Evolutionary conservation across 2,797 vertebrate genomes (phyloP).

Genomic region (Pogoniulus pusillus): DNA sequence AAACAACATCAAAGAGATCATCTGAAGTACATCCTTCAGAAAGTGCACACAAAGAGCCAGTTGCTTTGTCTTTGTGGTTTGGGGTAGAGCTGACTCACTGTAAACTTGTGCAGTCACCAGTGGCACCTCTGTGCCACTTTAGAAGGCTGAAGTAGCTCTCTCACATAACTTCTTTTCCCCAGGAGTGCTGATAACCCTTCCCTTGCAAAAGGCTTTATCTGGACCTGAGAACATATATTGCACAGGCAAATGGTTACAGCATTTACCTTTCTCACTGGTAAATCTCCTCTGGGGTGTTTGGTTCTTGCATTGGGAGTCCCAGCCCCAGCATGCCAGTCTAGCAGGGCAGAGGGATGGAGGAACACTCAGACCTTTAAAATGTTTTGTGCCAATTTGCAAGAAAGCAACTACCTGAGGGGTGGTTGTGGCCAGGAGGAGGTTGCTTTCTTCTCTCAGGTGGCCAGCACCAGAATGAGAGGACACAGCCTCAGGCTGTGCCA

Average conservation of each 20-base stretch:
- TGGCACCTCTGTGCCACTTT: neutral
- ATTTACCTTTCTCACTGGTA: accelerated
- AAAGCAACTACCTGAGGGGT: no score
- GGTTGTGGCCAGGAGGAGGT: no score
- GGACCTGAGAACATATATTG: neutral
- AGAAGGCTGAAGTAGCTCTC: neutral
- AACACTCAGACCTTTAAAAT: neutral
- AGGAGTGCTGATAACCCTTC: neutral
- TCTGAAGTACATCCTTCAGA: neutral
- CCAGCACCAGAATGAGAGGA: no score
- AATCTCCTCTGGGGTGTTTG: neutral
- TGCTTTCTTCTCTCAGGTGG: no score
- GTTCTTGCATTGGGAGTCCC: neutral
- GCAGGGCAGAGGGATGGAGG: neutral
- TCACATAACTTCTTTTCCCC: accelerated
- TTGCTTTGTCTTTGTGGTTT: neutral
- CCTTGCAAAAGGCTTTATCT: neutral
- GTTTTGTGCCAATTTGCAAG: neutral
- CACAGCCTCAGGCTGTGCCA: no score
- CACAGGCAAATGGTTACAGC: neutral
- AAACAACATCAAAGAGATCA: neutral
- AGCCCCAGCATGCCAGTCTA: neutral
- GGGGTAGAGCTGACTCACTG: neutral
- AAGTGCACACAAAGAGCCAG: neutral
- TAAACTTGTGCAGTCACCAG: neutral